Evolutionary conservation across 2,888 invertebrate species (phyloP).

Genomic region (Hydraecia micacea): DNA sequence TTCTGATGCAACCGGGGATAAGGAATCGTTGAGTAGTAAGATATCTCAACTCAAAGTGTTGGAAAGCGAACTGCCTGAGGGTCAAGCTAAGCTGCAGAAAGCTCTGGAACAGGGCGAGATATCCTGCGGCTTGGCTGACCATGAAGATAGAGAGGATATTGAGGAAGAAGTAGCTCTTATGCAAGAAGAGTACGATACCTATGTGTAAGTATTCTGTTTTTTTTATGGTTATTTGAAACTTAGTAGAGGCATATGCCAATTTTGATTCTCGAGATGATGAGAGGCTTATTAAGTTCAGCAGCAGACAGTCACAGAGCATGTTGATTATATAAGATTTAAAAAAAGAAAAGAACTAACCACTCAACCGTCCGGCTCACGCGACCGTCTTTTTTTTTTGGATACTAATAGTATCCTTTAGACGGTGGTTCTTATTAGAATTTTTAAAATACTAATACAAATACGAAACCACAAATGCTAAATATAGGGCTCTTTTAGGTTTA

Average conservation of each 20-base stretch:
- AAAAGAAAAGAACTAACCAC: no score
- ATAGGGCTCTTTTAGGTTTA: background rate
- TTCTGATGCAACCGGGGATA: slow-evolving; percentile 97
- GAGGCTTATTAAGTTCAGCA: background rate
- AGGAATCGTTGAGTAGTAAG: slow-evolving; percentile 96
- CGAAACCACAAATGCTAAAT: background rate
- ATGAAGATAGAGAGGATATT: slow-evolving; percentile 96
- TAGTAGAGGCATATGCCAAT: background rate
- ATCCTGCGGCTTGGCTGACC: slow-evolving; percentile 95
- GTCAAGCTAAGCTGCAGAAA: slow-evolving; percentile 95
- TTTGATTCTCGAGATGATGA: background rate
- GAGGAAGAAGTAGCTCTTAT: slow-evolving; percentile 97
- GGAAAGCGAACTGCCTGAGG: slow-evolving; percentile 95
- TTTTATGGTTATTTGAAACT: background rate
- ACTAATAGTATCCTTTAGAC: no score
- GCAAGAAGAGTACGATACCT: slow-evolving; percentile 97
- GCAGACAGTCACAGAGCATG: background rate
- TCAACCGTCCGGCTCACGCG: no score
- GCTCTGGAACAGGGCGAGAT: slow-evolving; percentile 96
- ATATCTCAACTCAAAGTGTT: slow-evolving; percentile 96
- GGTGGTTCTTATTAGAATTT: background rate
- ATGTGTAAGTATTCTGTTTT: slow-evolving; percentile 90
- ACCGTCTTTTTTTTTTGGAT: no score
- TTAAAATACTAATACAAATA: background rate
- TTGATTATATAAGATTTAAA: background rate